A percentile compares a stretch with the other conserved stretches of the same genome.
Conservation (phyloP, 2,797 vertebrate species). For the Tenualosa thibaudeaui region DNA sequence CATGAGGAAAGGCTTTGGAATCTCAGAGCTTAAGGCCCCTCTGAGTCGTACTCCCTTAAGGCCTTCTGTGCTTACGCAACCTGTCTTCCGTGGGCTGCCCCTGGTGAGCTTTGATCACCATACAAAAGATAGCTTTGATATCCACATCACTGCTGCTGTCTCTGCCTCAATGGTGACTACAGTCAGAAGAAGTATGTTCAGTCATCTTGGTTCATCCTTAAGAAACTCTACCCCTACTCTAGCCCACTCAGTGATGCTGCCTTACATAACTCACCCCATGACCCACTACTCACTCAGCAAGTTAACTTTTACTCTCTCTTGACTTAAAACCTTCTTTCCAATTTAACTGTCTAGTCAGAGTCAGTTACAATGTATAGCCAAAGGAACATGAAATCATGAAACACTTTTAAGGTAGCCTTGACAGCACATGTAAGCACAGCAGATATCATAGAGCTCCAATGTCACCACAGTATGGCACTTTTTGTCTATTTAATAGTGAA, state of each 20-base stretch:
- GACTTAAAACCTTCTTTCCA: not conserved
- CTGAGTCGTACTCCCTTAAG: conserved; percentile 44
- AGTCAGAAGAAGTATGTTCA: conserved; percentile 47
- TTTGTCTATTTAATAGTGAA: not conserved
- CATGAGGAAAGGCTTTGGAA: not conserved
- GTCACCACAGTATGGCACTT: not conserved
- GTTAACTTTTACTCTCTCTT: conserved; percentile 1
- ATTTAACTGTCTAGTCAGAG: not conserved
- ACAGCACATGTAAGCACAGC: not conserved
- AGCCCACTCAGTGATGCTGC: conserved; percentile 6
- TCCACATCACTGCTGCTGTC: conserved; percentile 62
- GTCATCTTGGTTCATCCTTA: conserved; percentile 24
- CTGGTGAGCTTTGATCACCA: conserved; percentile 68
- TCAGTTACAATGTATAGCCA: not conserved
- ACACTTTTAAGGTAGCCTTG: not conserved
- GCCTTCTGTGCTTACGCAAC: conserved; percentile 39
- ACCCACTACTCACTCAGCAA: conserved; percentile 14
- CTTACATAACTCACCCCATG: not conserved
- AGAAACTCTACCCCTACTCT: conserved; percentile 38
- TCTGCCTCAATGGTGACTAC: conserved; percentile 60
- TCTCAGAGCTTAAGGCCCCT: conserved; percentile 56
- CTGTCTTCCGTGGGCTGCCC: conserved; percentile 52
- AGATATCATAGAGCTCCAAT: not conserved
- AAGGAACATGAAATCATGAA: not conserved
- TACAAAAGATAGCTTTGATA: conserved; percentile 69